Evolutionary conservation across 1,140 invertebrate genomes (phyloP), one percentile per base, ranked within the genome.

Genomic region (Drosophila guanche): DNA sequence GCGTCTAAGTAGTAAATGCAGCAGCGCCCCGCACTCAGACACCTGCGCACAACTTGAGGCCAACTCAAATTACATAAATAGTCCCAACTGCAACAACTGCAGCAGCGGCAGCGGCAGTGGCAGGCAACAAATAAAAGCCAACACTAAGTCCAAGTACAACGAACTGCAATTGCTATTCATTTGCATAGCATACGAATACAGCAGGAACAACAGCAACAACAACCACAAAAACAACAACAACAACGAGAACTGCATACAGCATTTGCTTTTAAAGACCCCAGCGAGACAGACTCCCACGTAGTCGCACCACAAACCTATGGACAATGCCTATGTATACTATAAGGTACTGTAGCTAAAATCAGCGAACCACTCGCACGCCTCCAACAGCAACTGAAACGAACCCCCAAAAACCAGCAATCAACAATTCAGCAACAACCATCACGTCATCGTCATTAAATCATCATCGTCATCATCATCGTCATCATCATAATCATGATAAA

Each of bases 281-380:
- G 56, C 67, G 65, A 72, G 51, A 75, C 65, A 72, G 62, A 37
- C 29, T 33, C 43, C 29, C 66, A 70, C 37, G 71, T 51, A 65
- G 72, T 60, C 56, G 62, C 63, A 55, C 62, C 71, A 75, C 48
- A 88, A 90, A 90, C 89, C 74, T 90, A 90, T 90, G 89, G 89
- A 90, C 89, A 90, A 90, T 90, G 89, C 89, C 81, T 90, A 90
- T 81, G 89, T 90, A 73, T 90, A 90, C 89, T 90, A 90, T 83
- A 90, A 90, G 89, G 89, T 90, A 90, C 60, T 90, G 79, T 86
- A 85, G 58, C 33, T 69, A 40, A 29, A 23, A 48, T 27, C 61
- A 62, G 37, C 48, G 55, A 55, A 61, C 63, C 63, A 61, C 69
- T 60, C 45, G 60, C 51, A 76, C 51, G 57, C 57, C 33, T 33